Percentiles rank a stretch among this genome's conserved stretches.
These are phyloP conservation scores for Mesitornis unicolor DNA, from an alignment of 2,113 vertebrate genomes.

Conservation along the genomic window DNA sequence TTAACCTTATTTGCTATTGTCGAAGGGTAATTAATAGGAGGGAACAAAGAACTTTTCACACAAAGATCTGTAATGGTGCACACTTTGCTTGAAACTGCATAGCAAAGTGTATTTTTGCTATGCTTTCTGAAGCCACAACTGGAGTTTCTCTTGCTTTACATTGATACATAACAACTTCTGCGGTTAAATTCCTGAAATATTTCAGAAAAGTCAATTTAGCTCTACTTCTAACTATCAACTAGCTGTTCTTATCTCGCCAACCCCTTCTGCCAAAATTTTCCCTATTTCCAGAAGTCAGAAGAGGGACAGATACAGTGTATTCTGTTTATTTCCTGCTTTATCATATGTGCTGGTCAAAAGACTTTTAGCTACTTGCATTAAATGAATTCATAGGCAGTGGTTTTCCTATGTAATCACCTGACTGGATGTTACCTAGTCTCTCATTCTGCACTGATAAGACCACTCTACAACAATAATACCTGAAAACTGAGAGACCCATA, in stretches of 20 bases:
- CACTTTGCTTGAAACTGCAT: not conserved
- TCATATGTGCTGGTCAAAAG: not conserved
- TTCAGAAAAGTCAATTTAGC: not conserved
- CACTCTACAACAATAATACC: not conserved
- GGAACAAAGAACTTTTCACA: not conserved
- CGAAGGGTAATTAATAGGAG: not conserved
- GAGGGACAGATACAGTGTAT: not conserved
- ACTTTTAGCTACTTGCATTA: not conserved
- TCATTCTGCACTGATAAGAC: not conserved
- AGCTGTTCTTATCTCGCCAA: not conserved
- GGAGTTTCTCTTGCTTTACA: not conserved
- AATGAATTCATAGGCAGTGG: not conserved
- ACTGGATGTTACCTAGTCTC: not conserved
- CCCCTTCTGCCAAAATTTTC: not conserved
- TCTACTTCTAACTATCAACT: not conserved
- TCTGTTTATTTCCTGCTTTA: not conserved
- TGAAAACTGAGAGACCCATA: not conserved
- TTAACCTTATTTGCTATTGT: not conserved
- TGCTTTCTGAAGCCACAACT: not conserved
- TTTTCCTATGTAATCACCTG: not conserved
- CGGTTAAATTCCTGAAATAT: not conserved
- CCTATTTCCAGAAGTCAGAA: not conserved
- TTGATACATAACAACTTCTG: not conserved
- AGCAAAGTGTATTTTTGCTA: not conserved
- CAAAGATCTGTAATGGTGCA: not conserved